Conservation (phyloP, 2,888 invertebrate genomes). For the Meteorus cinctellus region DNA sequence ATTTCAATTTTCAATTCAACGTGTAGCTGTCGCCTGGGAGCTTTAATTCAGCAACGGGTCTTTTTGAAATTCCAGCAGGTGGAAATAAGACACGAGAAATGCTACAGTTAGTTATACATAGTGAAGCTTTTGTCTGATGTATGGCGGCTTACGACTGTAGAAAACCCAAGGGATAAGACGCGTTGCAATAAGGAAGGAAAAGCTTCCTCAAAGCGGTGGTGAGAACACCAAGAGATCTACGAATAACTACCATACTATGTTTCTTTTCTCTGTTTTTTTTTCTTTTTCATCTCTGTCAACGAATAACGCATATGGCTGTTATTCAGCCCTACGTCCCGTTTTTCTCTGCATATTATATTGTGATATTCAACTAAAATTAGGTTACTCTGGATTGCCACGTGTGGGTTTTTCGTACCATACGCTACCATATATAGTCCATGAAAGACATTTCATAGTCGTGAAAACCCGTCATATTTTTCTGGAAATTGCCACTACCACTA, state of each 20-base stretch:
- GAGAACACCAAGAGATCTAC: slow-evolving; percentile 41
- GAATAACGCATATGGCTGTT: slow-evolving; percentile 33
- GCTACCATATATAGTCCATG: neutral
- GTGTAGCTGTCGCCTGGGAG: slow-evolving; percentile 43
- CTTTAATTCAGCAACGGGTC: slow-evolving; percentile 59
- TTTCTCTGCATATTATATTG: neutral
- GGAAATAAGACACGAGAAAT: slow-evolving; percentile 57
- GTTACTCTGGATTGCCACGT: slow-evolving; percentile 51
- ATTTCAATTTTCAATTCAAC: slow-evolving; percentile 60
- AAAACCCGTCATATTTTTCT: slow-evolving; percentile 50
- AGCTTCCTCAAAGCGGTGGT: slow-evolving; percentile 52
- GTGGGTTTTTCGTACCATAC: slow-evolving; percentile 38
- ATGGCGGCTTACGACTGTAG: slow-evolving; percentile 56
- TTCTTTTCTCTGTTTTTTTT: neutral
- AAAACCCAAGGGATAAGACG: slow-evolving; percentile 42
- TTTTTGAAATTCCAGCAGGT: slow-evolving; percentile 40
- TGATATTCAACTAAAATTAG: slow-evolving; percentile 48
- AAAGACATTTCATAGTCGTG: slow-evolving; percentile 48
- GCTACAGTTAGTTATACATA: slow-evolving; percentile 60
- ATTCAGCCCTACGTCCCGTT: neutral
- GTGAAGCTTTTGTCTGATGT: slow-evolving; percentile 60
- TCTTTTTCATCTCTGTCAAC: slow-evolving; percentile 41
- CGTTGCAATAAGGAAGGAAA: slow-evolving; percentile 46
- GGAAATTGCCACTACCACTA: slow-evolving; percentile 28
- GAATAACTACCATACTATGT: slow-evolving; percentile 28